Evolutionary conservation across 2,113 vertebrate genomes (phyloP), one percentile per base, ranked within the genome.

Genomic region (Microtus oregoni): DNA sequence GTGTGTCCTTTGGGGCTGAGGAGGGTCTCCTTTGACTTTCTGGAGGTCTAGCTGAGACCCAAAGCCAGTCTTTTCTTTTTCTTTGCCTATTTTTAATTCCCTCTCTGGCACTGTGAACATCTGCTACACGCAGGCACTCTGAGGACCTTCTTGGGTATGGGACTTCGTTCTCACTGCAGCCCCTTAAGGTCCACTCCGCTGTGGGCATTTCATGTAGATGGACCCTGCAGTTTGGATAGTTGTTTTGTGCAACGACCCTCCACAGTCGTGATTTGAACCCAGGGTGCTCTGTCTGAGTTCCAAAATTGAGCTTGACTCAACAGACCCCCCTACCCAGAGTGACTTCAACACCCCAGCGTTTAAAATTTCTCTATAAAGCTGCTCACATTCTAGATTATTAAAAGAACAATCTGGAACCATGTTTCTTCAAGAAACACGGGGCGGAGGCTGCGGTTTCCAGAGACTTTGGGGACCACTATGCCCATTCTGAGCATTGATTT

Each of bases 321-420:
- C 14, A 19, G 70, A 41, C 52, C 79, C 72, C 75, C 44, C 30
- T 24, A 78, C n/a, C 50, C 63, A 44, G 65, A 77, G 82, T 47
- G 68, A 72, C 76, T 93, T 85, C 50, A 82, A 38, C n/a, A 83
- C 58, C 72, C 73, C 93, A 76, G 65, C 61, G 47, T 76, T 85
- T 91, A 94, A 73, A 85, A 91, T 58, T 35, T 58, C 87, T 73
- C 44, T 85, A 30, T 88, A 73, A 58, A 88, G 58, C 86, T 73
- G 83, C 38, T 28, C 41, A 67, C 61, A 41, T 73, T 58, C 86
- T 88, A 41, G 50, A 88, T 87, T 72, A 72, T 32, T 55, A 41
- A 78, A 92, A 93, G 92, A 90, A 88, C 88, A 75, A 86, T 94
- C 92, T 93, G 67, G 93, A 96, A 86, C 58, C 65, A 28, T 73